Conservation (phyloP, 2,797 vertebrate species). For the Linurgus olivaceus region DNA sequence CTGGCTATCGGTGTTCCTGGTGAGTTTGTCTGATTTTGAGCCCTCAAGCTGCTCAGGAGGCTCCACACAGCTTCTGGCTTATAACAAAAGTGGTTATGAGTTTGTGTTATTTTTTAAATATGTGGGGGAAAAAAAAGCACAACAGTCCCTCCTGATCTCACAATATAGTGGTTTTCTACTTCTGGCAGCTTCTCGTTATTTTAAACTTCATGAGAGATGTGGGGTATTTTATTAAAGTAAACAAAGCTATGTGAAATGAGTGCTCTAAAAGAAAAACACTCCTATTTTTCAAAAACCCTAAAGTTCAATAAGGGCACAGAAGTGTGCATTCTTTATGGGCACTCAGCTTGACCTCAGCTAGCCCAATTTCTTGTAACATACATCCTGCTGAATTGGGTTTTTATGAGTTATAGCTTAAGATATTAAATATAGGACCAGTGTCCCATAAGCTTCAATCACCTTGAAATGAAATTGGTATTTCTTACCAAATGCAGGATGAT, state of each 20-base stretch:
- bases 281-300: neutral
- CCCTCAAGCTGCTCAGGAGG: neutral
- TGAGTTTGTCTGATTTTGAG: neutral
- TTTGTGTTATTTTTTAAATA: neutral
- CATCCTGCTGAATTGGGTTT: neutral
- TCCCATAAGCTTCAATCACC: neutral
- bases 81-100: neutral
- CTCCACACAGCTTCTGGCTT: neutral
- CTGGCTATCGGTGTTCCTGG: neutral
- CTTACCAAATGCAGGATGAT: neutral
- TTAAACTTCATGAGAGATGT: neutral
- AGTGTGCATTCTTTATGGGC: neutral
- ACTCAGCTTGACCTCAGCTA: neutral
- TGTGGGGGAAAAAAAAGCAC: rapidly evolving
- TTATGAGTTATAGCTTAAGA: neutral
- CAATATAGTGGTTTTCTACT: neutral
- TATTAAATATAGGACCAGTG: neutral
- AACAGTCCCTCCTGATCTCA: neutral
- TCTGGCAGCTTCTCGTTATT: neutral
- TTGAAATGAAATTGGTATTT: neutral
- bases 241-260: neutral
- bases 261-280: neutral
- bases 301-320: neutral
- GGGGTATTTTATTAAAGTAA: neutral
- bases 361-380: neutral